Conservation (phyloP, 2,888 invertebrate species). For the Andrena marginata region DNA sequence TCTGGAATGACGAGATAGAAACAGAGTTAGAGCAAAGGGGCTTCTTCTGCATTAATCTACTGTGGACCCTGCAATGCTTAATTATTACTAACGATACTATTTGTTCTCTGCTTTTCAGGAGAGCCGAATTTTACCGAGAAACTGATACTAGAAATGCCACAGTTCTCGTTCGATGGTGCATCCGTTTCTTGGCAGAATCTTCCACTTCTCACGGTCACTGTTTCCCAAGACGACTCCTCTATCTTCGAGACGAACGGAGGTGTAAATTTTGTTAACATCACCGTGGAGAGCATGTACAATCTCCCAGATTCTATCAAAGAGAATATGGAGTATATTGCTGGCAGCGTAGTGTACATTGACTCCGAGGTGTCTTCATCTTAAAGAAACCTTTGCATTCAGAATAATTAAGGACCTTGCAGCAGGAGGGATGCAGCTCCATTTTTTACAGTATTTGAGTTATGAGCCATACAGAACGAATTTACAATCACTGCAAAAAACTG, state of each 20-base stretch:
- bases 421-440: too few species aligned
- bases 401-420: background rate
- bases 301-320: constrained; percentile 67
- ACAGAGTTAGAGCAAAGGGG: too few species aligned
- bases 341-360: constrained; percentile 67
- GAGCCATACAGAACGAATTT: too few species aligned
- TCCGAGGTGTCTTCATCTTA: constrained; percentile 61
- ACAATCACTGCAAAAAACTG: too few species aligned
- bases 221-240: constrained; percentile 44
- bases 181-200: constrained; percentile 74
- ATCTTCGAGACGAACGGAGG: constrained; percentile 47
- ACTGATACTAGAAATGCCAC: constrained; percentile 69
- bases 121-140: constrained; percentile 69
- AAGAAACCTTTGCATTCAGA: background rate
- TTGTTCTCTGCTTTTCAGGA: constrained; percentile 59
- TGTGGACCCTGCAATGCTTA: too few species aligned
- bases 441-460: too few species aligned
- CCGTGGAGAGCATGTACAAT: constrained; percentile 78
- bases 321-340: constrained; percentile 70
- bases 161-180: constrained; percentile 53
- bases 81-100: too few species aligned
- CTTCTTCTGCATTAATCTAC: too few species aligned
- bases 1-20: too few species aligned
- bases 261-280: constrained; percentile 74
- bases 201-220: constrained; percentile 68